Evolutionary conservation across 2,113 vertebrate species (phyloP), one percentile per base, ranked within the genome.

Genomic region (Bos indicus): DNA sequence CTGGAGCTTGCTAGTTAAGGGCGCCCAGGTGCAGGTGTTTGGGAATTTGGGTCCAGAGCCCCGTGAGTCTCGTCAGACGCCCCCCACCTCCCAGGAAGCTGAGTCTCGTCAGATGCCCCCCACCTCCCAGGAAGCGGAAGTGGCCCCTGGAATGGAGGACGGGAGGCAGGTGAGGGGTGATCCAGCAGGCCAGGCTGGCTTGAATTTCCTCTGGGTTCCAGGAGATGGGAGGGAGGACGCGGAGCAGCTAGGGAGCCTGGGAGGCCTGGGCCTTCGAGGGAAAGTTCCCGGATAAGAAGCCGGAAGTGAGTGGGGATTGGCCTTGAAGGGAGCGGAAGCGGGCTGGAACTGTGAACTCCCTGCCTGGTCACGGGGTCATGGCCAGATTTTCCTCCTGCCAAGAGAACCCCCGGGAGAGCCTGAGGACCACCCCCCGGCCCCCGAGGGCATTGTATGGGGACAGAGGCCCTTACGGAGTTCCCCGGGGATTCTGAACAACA

Each of bases 121-220:
- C 25, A n/a, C 16, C 33, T n/a, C n/a, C 17, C 40, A 15, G 33
- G 56, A 57, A 57, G 40, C 4, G 0, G 48, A 40, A 14, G 30
- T 40, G 84, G 62, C 36, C 30, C 33, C 36, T 13, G 9, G 40
- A 17, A 33, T 43, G 78, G 15, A 33, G 30, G 48, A 8, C 28
- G 14, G 21, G 40, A 21, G 30, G 25, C 43, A 36, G 30, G 5
- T 2, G 59, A 36, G 19, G 64, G 82, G 28, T 33, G 43, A 7
- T 46, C 40, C 30, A 2, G 6, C 10, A 48, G 59, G 33, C 1
- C 0, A 36, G 48, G 25, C 15, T 59, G 2, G 54, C 26, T 12
- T 17, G n/a, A 26, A 23, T 12, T 57, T 93, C 12, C 5, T 1
- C 60, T 23, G 3, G 12, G 30, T 16, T 12, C 40, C 19, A 17